Evolutionary conservation across 2,888 invertebrate genomes (phyloP), one percentile per base, ranked within the genome.

Genomic region (Megamerina dolium): DNA sequence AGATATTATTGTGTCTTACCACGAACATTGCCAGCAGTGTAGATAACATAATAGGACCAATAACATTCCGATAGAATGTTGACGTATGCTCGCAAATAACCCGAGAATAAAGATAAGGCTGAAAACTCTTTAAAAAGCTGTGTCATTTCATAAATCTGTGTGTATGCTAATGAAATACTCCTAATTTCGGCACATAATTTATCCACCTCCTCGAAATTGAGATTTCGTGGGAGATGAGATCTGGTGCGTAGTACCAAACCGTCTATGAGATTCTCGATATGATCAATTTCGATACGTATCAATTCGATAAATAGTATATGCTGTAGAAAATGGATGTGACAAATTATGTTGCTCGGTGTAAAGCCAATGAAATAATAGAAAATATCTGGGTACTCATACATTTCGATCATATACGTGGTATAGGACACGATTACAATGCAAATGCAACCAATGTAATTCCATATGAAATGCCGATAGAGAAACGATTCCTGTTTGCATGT

Each of bases 11-110:
- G 16, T 6, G 20, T 9, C 52, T 48, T 44, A 53, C 53, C 53
- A 19, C 41, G 20, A 5, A 52, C 23, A 27, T 50, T 21, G 5
- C 45, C 34, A 4, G 46, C 14, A 21, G 48, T 49, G 38, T 50
- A 53, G 19, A 51, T 36, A 31, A 55, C 46, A 52, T 52, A 53
- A 38, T 52, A 52, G 1, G 45, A 14, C 55, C 55, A 55, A 45
- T 55, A 55, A 38, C 51, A 52, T 34, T 52, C 52, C 8, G 51
- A 51, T 20, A 55, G 20, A 14, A 51, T 50, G 31, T 50, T 52
- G 1, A 49, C 31, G 41, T 50, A 53, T 1, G 53, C 46, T 12
- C 37, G 43, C 3, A 52, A 27, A 37, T 46, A 52, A 26, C 45
- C 51, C 6, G 39, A 32, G 36, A 49, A 35, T n/a, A 49, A 27